phyloP scores from a whole-genome alignment of 2,797 vertebrate species.

The Trachurus trachurus region DNA sequence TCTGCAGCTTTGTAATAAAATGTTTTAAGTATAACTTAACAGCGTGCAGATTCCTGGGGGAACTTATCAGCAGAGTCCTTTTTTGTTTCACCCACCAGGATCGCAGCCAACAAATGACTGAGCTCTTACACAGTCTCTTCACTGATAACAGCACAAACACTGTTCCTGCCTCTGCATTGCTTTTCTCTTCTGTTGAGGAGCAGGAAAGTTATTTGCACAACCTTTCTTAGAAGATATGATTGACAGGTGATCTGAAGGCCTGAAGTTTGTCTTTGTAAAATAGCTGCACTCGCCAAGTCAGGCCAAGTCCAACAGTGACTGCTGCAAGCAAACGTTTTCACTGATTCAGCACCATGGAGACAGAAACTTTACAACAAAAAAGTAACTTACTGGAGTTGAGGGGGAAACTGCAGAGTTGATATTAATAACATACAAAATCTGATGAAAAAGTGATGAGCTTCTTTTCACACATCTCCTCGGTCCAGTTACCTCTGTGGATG shows the following conservation, averaged over 20 bases:
- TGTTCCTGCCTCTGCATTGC: conserved; percentile 4
- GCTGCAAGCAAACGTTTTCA: too few species aligned
- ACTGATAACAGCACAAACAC: conserved; percentile 20
- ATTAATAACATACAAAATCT: too few species aligned
- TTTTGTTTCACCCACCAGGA: background rate
- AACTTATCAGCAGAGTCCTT: background rate
- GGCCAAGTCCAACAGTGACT: too few species aligned
- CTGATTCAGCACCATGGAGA: too few species aligned
- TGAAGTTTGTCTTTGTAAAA: too few species aligned
- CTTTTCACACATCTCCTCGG: too few species aligned
- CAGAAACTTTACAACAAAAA: too few species aligned
- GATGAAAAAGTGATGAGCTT: too few species aligned
- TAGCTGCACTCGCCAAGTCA: too few species aligned
- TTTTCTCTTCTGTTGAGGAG: background rate
- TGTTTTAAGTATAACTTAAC: background rate
- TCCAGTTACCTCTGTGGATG: too few species aligned
- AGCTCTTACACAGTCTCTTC: background rate
- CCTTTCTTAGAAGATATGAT: background rate
- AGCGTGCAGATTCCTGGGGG: background rate
- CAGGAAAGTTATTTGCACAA: conserved; percentile 4
- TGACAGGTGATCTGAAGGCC: conserved; percentile 7
- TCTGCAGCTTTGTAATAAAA: background rate
- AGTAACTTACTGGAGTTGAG: too few species aligned
- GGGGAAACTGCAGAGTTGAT: too few species aligned
- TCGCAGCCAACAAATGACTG: conserved; percentile 11